Percentiles rank a stretch among this genome's conserved stretches.
phyloP scores from a whole-genome alignment of 2,797 vertebrate genomes.

The Muraenolepis orangiensis region DNA sequence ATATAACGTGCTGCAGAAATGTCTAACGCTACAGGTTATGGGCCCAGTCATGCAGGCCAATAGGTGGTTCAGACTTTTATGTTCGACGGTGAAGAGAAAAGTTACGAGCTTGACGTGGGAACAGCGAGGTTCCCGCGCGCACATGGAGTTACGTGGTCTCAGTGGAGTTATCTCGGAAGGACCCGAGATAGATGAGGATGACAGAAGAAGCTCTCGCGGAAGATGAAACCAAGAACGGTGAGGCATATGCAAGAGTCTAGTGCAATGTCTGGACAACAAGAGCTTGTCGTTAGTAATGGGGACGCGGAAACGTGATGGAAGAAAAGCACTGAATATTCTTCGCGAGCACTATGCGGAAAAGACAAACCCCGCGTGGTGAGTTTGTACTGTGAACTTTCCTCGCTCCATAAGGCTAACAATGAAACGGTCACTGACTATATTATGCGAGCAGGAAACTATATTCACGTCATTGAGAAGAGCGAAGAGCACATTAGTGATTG shows the following conservation, averaged over 20 bases:
- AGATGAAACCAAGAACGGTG: conserved; percentile 1
- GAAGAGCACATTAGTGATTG: too few species aligned
- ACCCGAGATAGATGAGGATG: neutral
- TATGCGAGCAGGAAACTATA: conserved; percentile 24
- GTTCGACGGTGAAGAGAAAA: conserved; percentile 23
- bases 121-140: neutral
- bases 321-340: conserved; percentile 1
- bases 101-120: conserved; percentile 10
- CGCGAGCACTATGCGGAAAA: conserved; percentile 1
- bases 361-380: neutral
- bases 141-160: conserved; percentile 6
- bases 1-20: neutral
- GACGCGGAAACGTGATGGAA: neutral
- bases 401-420: neutral
- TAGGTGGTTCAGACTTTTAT: conserved; percentile 19
- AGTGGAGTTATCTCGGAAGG: neutral
- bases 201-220: conserved; percentile 3
- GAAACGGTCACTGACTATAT: conserved; percentile 17
- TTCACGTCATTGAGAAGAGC: conserved; percentile 25
- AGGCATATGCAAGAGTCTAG: conserved; percentile 12
- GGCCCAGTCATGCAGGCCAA: conserved; percentile 20
- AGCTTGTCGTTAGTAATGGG: conserved; percentile 2
- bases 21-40: neutral
- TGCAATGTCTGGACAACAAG: conserved; percentile 12
- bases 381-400: neutral